Conservation (phyloP, 2,113 vertebrate genomes). For the Pygathrix nemaeus region DNA sequence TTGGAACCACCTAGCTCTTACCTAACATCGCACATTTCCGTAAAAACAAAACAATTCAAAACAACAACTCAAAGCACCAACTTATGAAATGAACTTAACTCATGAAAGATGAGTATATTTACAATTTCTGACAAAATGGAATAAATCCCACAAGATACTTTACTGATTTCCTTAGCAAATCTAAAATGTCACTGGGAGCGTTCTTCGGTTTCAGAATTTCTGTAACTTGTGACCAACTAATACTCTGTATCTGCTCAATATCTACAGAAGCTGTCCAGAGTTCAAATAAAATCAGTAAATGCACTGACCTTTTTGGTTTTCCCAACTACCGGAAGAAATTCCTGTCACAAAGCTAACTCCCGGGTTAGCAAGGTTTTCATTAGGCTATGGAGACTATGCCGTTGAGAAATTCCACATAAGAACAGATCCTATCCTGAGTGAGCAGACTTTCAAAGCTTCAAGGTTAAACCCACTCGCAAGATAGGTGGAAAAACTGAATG, state of each 20-base stretch:
- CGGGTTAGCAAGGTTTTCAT: neutral
- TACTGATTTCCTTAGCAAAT: neutral
- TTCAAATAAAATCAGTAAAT: slow-evolving; percentile 10
- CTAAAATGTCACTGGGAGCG: neutral
- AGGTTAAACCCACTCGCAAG: neutral
- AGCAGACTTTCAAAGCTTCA: neutral
- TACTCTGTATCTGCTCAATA: neutral
- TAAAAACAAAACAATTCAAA: neutral
- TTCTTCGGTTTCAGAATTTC: slow-evolving; percentile 2
- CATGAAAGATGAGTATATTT: neutral
- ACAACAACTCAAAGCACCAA: neutral
- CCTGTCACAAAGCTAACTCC: neutral
- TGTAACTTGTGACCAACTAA: neutral
- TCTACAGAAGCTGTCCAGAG: neutral
- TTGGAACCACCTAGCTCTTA: neutral
- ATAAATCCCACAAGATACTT: neutral
- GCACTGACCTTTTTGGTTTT: neutral
- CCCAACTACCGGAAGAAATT: neutral
- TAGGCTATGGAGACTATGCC: neutral
- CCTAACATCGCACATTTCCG: neutral
- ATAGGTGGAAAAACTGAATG: neutral
- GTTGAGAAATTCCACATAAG: neutral
- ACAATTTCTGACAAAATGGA: neutral
- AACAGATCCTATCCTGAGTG: neutral
- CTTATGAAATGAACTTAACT: neutral